These are phyloP conservation scores for Puffinus mauretanicus DNA, from an alignment of 2,113 vertebrate genomes.

Conservation along the genomic window DNA sequence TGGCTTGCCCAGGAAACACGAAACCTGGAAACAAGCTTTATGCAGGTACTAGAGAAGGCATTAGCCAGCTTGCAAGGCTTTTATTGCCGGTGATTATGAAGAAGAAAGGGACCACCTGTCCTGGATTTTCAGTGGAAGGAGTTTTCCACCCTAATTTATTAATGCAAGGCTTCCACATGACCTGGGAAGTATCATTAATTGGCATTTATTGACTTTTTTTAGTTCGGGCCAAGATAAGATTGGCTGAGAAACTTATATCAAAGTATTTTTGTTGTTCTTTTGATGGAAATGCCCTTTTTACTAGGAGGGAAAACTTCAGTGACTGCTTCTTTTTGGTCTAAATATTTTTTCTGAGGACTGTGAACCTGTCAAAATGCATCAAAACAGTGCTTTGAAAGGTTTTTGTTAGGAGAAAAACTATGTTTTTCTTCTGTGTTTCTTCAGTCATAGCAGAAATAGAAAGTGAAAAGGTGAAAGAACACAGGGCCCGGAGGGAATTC, in stretches of 20 bases:
- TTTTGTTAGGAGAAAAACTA: not conserved
- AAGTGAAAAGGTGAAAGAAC: not conserved
- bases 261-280: not conserved
- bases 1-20: not conserved
- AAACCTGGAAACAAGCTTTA: not conserved
- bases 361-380: not conserved
- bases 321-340: not conserved
- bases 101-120: not conserved
- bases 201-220: not conserved
- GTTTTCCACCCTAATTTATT: not conserved
- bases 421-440: not conserved
- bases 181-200: not conserved
- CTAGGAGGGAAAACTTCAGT: not conserved
- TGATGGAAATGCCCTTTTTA: not conserved
- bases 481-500: not conserved
- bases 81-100: not conserved
- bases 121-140: not conserved
- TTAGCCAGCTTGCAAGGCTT: not conserved
- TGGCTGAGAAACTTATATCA: not conserved
- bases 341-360: not conserved
- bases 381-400: not conserved
- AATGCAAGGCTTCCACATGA: not conserved
- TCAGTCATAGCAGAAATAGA: not conserved
- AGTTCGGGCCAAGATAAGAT: not conserved
- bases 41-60: not conserved